Evolutionary conservation across 2,113 vertebrate genomes (phyloP), one percentile per base, ranked within the genome.

Genomic region (Plotosus lineatus): DNA sequence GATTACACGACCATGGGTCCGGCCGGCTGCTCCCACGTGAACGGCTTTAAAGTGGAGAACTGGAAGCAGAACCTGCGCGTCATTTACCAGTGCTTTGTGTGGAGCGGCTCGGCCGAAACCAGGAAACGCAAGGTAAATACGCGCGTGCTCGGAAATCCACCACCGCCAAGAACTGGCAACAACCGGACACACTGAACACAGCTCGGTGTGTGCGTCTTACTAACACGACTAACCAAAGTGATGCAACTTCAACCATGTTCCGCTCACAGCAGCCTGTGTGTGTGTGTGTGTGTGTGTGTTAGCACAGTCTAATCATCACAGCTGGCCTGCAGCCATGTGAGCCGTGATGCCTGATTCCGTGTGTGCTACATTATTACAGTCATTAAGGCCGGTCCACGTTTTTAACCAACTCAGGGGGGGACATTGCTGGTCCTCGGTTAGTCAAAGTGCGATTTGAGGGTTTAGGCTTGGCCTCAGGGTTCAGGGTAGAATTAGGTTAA

Each of bases 61-160:
- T 98, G 97, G 97, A 97, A 96, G 92, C 97, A 97, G 94, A 98
- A 97, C 92, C 95, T 98, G 89, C 93, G 96, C 82, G 95, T 96
- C 58, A 97, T 98, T 85, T 98, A 98, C 92, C 97, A 97, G 91
- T 97, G 96, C 89, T 98, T 98, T 93, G 96, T 98, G 85, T 98
- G 97, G 97, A 96, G 95, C 88, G 96, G 96, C 69, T 96, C 96
- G 53, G 95, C 94, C 10, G 97, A 98, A 93, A 96, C 95, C 92
- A 95, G 96, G 92, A 97, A 96, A 93, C 95, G 96, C 88, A 98
- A 98, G 97, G 97, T 96, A 94, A 93, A 84, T 38, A 78, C 17
- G 17, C 46, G 21, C 10, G 11, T 58, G n/a, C 36, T 28, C 36
- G 7, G 76, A 72, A n/a, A 60, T 23, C 23, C 73, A 77, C 8